phyloP scores from a whole-genome alignment of 2,113 vertebrate genomes.

The Psammodynastes pulverulentus region DNA sequence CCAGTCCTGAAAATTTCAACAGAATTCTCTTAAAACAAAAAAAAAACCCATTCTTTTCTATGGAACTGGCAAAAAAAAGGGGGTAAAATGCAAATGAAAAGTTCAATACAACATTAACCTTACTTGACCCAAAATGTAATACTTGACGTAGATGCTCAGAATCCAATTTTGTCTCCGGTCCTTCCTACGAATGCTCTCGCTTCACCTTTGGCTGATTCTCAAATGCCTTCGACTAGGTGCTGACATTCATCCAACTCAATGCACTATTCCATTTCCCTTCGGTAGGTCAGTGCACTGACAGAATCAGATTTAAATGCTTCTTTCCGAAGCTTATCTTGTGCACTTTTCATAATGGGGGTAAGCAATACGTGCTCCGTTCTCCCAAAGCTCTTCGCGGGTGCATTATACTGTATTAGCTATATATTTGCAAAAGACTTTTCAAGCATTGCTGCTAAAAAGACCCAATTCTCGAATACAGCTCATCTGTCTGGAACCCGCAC shows the following conservation, averaged over 20 bases:
- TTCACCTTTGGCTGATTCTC: background rate
- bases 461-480: no score
- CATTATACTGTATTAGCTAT: fast-evolving
- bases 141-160: background rate
- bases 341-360: background rate
- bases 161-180: background rate
- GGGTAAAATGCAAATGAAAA: background rate
- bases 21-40: background rate
- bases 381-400: background rate
- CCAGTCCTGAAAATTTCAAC: background rate
- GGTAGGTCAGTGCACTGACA: background rate
- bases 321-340: background rate
- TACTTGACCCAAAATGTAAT: background rate
- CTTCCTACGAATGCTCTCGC: background rate
- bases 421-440: background rate
- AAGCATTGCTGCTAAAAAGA: background rate
- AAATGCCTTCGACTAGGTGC: background rate
- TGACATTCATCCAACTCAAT: background rate
- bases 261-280: conserved; percentile 26
- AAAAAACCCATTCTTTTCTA: background rate
- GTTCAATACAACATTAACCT: background rate
- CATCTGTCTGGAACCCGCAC: no score
- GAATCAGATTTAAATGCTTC: background rate
- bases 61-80: background rate
- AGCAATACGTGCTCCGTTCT: background rate